Conservation (phyloP, 2,888 invertebrate species). For the Plebejus argus region DNA sequence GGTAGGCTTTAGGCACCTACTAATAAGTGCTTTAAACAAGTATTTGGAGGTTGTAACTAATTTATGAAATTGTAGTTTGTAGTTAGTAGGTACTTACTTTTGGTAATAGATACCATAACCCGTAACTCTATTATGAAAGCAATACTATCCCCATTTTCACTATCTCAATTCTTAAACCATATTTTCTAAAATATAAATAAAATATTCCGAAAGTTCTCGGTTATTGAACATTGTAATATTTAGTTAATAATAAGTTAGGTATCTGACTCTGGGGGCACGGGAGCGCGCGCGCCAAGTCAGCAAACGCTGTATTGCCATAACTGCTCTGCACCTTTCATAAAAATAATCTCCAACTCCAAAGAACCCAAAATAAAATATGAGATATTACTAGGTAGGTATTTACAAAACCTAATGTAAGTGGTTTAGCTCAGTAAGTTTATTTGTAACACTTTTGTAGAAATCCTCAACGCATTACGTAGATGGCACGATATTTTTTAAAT, state of each 20-base stretch:
- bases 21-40: not conserved
- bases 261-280: no score
- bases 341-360: not conserved
- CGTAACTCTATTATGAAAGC: not conserved
- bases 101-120: not conserved
- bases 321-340: no score
- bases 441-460: conserved; percentile 32
- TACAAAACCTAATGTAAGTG: not conserved
- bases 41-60: not conserved
- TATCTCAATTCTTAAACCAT: not conserved
- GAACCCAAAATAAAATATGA: not conserved
- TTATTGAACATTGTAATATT: no score
- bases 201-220: no score
- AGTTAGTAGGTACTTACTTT: no score
- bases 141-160: not conserved
- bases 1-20: not conserved
- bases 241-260: no score
- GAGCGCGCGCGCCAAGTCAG: no score
- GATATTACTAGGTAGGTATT: conserved; percentile 3
- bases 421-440: conserved; percentile 18
- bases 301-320: no score
- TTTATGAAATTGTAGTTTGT: not conserved
- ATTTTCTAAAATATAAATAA: no score
- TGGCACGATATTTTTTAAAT: conserved; percentile 26
- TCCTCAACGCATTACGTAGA: conserved; percentile 18